Percentiles rank a stretch among this genome's conserved stretches.
Conservation (phyloP, 2,888 invertebrate genomes). For the Caenorhabditis sp. region DNA sequence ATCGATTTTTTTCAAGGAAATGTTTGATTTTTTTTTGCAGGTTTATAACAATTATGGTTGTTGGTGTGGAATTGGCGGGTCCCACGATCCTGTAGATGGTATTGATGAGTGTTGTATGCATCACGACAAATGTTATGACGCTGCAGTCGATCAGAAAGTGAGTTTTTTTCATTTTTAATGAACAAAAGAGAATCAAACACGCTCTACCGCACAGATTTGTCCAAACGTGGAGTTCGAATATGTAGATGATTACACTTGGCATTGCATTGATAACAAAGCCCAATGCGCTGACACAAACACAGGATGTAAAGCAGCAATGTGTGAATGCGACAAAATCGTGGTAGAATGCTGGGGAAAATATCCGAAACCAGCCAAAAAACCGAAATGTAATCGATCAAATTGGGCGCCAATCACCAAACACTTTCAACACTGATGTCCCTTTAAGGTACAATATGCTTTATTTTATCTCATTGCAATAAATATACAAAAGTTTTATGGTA, state of each 20-base stretch:
- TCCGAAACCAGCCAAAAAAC: slow-evolving; percentile 54
- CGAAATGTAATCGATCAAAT: slow-evolving; percentile 40
- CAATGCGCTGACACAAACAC: slow-evolving; percentile 37
- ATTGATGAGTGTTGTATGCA: slow-evolving; percentile 68
- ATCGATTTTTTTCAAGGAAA: not conserved
- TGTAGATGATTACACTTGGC: slow-evolving; percentile 60
- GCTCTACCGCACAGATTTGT: slow-evolving; percentile 37
- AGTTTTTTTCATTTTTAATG: not conserved
- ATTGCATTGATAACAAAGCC: slow-evolving; percentile 47
- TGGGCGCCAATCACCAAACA: slow-evolving; percentile 21
- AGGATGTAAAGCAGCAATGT: slow-evolving; percentile 59
- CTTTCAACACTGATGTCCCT: slow-evolving; percentile 33
- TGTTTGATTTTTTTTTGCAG: slow-evolving; percentile 16
- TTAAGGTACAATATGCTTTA: too few relatives aligned
- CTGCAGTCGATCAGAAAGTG: slow-evolving; percentile 54
- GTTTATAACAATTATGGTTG: slow-evolving; percentile 68
- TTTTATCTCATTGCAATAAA: too few relatives aligned
- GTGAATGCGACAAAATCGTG: slow-evolving; percentile 60
- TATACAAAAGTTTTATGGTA: slow-evolving; percentile 17
- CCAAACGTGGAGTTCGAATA: slow-evolving; percentile 64
- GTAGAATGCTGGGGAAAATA: slow-evolving; percentile 63
- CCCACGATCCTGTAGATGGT: slow-evolving; percentile 63
- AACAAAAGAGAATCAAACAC: not conserved
- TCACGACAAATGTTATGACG: slow-evolving; percentile 69
- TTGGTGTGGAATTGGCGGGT: slow-evolving; percentile 68